These are phyloP conservation scores for Tautogolabrus adspersus DNA, from an alignment of 2,113 vertebrate genomes.

Conservation along the genomic window DNA sequence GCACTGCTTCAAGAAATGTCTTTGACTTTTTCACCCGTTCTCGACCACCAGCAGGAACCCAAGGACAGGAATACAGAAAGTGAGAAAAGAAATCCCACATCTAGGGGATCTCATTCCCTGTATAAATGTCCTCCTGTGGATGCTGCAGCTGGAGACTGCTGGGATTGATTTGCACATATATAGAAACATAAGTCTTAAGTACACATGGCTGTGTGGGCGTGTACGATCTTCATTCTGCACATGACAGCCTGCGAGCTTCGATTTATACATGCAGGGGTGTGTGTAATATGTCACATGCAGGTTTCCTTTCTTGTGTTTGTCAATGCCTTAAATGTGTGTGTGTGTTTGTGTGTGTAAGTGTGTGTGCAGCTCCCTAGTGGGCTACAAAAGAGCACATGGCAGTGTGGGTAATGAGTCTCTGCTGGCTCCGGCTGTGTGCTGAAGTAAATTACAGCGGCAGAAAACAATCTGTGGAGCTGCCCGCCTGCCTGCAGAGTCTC, in stretches of 20 bases:
- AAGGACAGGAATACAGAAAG: background rate
- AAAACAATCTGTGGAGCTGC: slow-evolving; percentile 72
- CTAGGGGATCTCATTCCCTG: background rate
- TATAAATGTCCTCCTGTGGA: background rate
- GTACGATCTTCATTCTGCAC: background rate
- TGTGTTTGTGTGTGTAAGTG: slow-evolving; percentile 14
- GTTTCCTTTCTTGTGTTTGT: slow-evolving; percentile 24
- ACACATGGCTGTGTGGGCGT: background rate
- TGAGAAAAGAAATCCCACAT: background rate
- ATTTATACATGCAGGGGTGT: background rate
- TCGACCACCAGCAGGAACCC: background rate
- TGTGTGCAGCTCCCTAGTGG: slow-evolving; percentile 46
- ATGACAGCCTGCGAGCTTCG: slow-evolving; percentile 1
- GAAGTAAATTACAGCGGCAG: slow-evolving; percentile 66
- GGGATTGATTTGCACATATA: background rate
- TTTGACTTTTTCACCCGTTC: slow-evolving; percentile 15
- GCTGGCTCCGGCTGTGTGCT: slow-evolving; percentile 49
- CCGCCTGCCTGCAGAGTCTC: slow-evolving; percentile 50
- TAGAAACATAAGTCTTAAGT: background rate
- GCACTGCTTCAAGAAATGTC: background rate
- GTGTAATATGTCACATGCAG: slow-evolving; percentile 3
- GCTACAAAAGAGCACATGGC: slow-evolving; percentile 58
- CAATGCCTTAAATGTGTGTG: background rate
- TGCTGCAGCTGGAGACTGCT: background rate
- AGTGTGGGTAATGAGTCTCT: slow-evolving; percentile 75